Percentiles rank a stretch among this genome's conserved stretches.
Evolutionary conservation across 2,888 invertebrate species (phyloP).

Genomic region (Andricus quercusramuli): DNA sequence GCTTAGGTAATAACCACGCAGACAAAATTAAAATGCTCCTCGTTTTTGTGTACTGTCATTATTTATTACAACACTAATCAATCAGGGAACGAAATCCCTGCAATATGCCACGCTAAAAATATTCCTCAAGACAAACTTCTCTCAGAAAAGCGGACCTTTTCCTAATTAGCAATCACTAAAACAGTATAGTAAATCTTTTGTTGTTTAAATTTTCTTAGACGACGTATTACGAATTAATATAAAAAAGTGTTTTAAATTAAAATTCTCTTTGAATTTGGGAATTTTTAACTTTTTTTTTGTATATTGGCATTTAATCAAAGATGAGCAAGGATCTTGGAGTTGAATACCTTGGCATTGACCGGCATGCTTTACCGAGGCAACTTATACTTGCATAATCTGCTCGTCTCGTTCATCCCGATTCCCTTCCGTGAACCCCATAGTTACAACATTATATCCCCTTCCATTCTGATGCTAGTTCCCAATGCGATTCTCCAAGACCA

Average conservation of each 20-base stretch:
- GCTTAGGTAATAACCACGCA: constrained; percentile 1
- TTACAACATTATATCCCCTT: constrained; percentile 42
- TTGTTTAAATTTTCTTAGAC: not conserved
- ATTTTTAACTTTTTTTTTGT: not conserved
- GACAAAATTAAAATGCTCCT: not conserved
- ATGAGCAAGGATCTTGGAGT: constrained; percentile 47
- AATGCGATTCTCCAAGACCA: not conserved
- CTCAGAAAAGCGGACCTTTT: not conserved
- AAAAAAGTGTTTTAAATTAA: not conserved
- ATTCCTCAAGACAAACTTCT: not conserved
- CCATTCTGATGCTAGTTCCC: constrained; percentile 1
- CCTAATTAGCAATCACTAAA: not conserved
- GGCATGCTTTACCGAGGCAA: constrained; percentile 72
- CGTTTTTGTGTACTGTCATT: not conserved
- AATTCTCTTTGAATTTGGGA: not conserved
- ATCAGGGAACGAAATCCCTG: constrained; percentile 4
- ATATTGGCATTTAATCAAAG: not conserved
- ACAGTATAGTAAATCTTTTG: not conserved
- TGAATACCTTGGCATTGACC: constrained; percentile 78
- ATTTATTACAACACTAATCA: constrained; percentile 26
- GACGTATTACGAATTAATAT: too few relatives aligned
- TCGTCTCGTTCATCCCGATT: constrained; percentile 76
- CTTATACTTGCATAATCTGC: constrained; percentile 73
- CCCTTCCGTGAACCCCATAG: constrained; percentile 41
- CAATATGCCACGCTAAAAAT: not conserved